phyloP scores from a whole-genome alignment of 1,140 invertebrate genomes.

The Anthonomus grandis region DNA sequence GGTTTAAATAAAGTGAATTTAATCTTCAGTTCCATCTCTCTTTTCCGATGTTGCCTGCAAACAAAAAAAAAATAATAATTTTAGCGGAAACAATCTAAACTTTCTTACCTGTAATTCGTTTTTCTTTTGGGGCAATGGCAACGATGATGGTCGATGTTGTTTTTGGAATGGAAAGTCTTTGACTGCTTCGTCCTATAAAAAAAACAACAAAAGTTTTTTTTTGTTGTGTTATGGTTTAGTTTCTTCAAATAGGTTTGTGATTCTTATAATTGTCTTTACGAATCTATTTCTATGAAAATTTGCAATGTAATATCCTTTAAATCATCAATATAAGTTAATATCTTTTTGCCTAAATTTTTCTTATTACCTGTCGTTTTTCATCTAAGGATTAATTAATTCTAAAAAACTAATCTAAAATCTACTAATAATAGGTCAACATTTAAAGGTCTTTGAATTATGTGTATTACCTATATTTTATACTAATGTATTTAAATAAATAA shows the following conservation, averaged over 20 bases:
- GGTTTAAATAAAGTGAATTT: background rate
- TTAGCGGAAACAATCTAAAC: background rate
- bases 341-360: too few relatives aligned
- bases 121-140: constrained; percentile 43
- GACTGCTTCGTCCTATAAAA: constrained; percentile 41
- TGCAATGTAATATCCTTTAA: background rate
- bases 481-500: too few relatives aligned
- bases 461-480: too few relatives aligned
- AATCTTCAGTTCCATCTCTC: background rate
- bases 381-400: too few relatives aligned
- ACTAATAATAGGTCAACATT: too few relatives aligned
- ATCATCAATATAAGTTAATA: background rate
- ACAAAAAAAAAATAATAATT: background rate
- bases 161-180: constrained; percentile 48
- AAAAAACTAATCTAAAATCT: too few relatives aligned
- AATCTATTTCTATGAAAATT: background rate
- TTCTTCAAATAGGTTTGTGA: too few relatives aligned
- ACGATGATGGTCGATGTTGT: constrained; percentile 45
- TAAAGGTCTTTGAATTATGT: too few relatives aligned
- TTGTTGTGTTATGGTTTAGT: too few relatives aligned
- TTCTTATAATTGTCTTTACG: too few relatives aligned
- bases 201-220: too few relatives aligned
- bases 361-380: too few relatives aligned
- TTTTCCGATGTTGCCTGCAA: background rate
- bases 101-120: constrained; percentile 26